Evolutionary conservation across 2,797 vertebrate species (phyloP).

Genomic region (Melanotaenia boesemani): DNA sequence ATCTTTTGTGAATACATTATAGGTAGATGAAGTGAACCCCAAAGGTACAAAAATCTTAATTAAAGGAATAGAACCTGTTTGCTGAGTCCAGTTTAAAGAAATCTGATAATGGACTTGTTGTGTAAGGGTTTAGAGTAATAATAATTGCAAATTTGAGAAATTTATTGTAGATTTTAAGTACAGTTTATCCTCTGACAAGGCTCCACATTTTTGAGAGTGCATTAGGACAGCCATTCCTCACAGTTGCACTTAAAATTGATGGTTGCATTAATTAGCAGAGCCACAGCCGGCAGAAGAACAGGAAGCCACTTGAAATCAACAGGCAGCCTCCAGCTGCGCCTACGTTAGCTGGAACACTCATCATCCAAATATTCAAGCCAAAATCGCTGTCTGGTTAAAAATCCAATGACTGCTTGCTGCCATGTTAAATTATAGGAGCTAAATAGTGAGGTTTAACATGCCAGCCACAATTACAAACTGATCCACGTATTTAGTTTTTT

Average conservation of each 20-base stretch:
- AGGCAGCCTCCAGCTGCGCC: slow-evolving; percentile 54
- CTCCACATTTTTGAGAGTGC: slow-evolving; percentile 22
- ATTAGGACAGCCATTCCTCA: slow-evolving; percentile 45
- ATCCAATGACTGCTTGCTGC: slow-evolving; percentile 43
- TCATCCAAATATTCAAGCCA: slow-evolving; percentile 24
- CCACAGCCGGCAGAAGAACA: slow-evolving; percentile 38
- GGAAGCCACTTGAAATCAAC: slow-evolving; percentile 46
- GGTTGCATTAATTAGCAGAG: slow-evolving; percentile 62
- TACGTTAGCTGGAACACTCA: slow-evolving; percentile 41
- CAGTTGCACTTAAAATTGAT: slow-evolving; percentile 35
- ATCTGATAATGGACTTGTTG: background rate
- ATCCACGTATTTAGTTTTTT: slow-evolving; percentile 8
- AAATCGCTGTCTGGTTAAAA: slow-evolving; percentile 30
- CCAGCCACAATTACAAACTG: slow-evolving; percentile 19
- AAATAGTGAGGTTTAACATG: slow-evolving; percentile 23
- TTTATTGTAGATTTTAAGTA: slow-evolving; percentile 10
- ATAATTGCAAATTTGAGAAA: slow-evolving; percentile 25
- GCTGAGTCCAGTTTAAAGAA: background rate
- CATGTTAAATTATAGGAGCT: slow-evolving; percentile 36
- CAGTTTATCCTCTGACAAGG: slow-evolving; percentile 9
- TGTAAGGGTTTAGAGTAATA: slow-evolving; percentile 1
- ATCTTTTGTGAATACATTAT: background rate
- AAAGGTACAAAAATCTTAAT: background rate
- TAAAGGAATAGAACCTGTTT: background rate
- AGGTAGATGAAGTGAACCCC: background rate